phyloP scores from a whole-genome alignment of 2,888 invertebrate species.

The Teleiodes luculella region DNA sequence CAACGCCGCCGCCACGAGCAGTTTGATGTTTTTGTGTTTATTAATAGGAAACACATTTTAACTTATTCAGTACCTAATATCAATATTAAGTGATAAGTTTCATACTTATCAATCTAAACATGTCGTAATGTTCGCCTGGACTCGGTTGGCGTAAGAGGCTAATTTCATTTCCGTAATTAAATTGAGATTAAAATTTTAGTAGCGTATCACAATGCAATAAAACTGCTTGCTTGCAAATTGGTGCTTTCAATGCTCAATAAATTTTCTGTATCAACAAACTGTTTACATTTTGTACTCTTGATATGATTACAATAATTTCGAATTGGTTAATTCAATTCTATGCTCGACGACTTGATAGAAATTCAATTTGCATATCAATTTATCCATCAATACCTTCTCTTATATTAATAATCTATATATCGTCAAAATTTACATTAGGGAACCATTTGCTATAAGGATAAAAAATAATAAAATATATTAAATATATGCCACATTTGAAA shows the following conservation, averaged over 20 bases:
- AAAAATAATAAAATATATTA: too few relatives aligned
- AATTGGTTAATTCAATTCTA: not conserved
- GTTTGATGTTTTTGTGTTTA: too few relatives aligned
- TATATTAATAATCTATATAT: too few relatives aligned
- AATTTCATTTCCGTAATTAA: slow-evolving; percentile 59
- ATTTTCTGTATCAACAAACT: slow-evolving; percentile 28
- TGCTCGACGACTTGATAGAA: not conserved
- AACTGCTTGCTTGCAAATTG: slow-evolving; percentile 56
- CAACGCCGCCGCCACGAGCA: too few relatives aligned
- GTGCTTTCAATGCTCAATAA: slow-evolving; percentile 42
- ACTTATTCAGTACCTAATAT: too few relatives aligned
- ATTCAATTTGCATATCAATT: not conserved
- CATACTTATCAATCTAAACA: not conserved
- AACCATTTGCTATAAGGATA: too few relatives aligned
- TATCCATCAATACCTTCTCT: too few relatives aligned
- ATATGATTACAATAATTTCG: not conserved
- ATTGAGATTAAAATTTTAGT: slow-evolving; percentile 68
- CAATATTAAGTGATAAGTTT: not conserved
- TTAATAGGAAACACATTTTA: too few relatives aligned
- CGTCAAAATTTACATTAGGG: too few relatives aligned
- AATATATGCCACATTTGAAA: too few relatives aligned
- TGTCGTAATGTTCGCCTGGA: slow-evolving; percentile 1
- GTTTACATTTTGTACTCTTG: slow-evolving; percentile 16
- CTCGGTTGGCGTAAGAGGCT: slow-evolving; percentile 25
- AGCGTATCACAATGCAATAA: slow-evolving; percentile 68